Conservation (phyloP, 2,113 vertebrate species). For the Calidris pugnax region DNA sequence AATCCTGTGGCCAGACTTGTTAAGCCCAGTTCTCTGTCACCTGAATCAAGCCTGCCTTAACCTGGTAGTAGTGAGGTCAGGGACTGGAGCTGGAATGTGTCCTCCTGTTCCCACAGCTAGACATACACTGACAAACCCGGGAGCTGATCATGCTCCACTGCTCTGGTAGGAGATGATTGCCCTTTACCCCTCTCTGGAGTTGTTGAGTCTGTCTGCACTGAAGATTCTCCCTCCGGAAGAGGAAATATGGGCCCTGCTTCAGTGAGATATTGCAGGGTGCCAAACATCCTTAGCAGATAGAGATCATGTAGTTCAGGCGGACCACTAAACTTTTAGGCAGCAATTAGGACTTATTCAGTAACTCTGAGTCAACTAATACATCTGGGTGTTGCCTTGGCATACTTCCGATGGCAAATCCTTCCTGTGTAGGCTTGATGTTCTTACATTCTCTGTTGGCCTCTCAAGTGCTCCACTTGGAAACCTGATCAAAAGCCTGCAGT, state of each 20-base stretch:
- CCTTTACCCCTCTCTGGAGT: neutral
- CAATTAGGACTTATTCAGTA: conserved; percentile 40
- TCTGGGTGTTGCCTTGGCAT: conserved; percentile 38
- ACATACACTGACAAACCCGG: accelerated
- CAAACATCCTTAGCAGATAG: conserved; percentile 47
- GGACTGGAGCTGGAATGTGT: neutral
- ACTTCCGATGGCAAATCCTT: conserved; percentile 54
- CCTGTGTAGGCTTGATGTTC: conserved; percentile 25
- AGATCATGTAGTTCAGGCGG: conserved; percentile 34
- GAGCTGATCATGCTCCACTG: neutral
- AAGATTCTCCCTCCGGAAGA: neutral
- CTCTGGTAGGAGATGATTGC: neutral
- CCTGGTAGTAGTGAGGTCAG: neutral
- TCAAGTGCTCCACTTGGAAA: neutral
- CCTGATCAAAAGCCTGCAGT: conserved; percentile 26
- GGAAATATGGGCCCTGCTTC: neutral
- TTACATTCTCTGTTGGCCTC: neutral
- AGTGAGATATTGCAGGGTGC: conserved; percentile 14
- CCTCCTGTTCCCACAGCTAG: neutral
- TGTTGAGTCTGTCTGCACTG: neutral
- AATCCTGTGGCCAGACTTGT: neutral
- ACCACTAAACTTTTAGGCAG: conserved; percentile 50
- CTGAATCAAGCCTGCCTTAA: neutral
- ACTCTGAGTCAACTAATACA: conserved; percentile 55
- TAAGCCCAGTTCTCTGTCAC: neutral